Evolutionary conservation across 2,797 vertebrate genomes (phyloP).

Genomic region (Aulostomus chinensis): DNA sequence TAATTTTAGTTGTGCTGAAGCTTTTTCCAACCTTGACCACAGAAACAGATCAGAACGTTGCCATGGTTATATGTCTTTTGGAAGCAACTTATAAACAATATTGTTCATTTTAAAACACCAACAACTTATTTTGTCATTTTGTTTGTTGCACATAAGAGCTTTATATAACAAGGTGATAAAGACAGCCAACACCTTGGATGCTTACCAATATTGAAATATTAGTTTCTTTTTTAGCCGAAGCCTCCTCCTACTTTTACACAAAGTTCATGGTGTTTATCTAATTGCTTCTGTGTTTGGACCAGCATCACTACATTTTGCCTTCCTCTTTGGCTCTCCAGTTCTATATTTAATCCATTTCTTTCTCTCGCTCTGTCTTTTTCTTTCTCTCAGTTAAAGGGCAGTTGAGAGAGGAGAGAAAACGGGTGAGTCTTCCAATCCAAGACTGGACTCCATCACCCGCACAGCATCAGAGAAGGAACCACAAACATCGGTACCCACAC

Average conservation of each 20-base stretch:
- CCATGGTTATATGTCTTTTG: no score
- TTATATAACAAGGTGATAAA: no score
- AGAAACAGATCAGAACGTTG: no score
- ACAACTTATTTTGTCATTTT: no score
- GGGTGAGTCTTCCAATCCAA: conserved; percentile 28
- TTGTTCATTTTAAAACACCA: no score
- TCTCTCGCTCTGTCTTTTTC: conserved; percentile 13
- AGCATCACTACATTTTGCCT: conserved; percentile 26
- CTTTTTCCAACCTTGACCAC: no score
- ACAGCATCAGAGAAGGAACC: conserved; percentile 64
- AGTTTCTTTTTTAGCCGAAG: neutral
- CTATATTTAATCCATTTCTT: conserved; percentile 12
- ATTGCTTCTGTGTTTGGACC: conserved; percentile 46
- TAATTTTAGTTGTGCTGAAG: no score
- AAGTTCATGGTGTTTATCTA: conserved; percentile 32
- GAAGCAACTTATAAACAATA: no score
- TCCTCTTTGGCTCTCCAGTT: conserved; percentile 6
- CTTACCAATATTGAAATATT: no score
- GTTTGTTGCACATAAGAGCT: no score
- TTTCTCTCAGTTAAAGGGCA: conserved; percentile 17
- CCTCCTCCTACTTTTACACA: neutral
- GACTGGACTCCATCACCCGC: conserved; percentile 54
- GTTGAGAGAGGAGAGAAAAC: conserved; percentile 19
- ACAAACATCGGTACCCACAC: conserved; percentile 63
- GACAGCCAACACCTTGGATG: no score